phyloP scores from a whole-genome alignment of 1,140 invertebrate species.

The Papilio dardanus region DNA sequence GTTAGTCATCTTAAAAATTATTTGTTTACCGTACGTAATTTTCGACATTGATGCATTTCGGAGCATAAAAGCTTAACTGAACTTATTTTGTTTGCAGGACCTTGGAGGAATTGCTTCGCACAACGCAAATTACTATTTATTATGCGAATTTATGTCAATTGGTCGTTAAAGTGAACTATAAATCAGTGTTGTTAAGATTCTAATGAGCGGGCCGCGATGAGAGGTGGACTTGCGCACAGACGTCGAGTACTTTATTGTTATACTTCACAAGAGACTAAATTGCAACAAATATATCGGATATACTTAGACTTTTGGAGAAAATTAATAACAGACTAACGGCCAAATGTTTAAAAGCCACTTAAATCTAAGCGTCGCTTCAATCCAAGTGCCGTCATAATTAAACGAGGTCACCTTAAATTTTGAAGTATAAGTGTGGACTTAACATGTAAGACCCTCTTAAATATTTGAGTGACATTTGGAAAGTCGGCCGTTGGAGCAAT shows the following conservation, averaged over 20 bases:
- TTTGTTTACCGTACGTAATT: neutral
- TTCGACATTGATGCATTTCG: slow-evolving; percentile 1
- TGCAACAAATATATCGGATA: neutral
- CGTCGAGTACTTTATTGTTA: slow-evolving; percentile 1
- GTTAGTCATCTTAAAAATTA: slow-evolving; percentile 10
- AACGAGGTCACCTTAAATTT: too few relatives aligned
- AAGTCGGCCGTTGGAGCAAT: too few relatives aligned
- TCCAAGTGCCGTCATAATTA: too few relatives aligned
- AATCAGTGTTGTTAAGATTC: slow-evolving; percentile 30
- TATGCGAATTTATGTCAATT: slow-evolving; percentile 38
- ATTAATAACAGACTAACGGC: neutral
- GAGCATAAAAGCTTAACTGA: neutral
- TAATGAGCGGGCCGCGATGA: slow-evolving; percentile 33
- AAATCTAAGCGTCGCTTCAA: too few relatives aligned
- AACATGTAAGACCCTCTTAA: too few relatives aligned
- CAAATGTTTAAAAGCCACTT: too few relatives aligned
- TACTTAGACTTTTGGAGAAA: neutral
- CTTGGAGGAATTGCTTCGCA: slow-evolving; percentile 14
- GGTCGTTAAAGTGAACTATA: slow-evolving; percentile 31
- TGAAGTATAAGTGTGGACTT: too few relatives aligned
- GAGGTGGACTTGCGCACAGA: slow-evolving; percentile 8
- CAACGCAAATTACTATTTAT: slow-evolving; percentile 39
- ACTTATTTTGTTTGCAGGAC: slow-evolving; percentile 10
- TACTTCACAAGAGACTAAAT: neutral
- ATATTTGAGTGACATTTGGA: too few relatives aligned